Percentiles rank a stretch among this genome's conserved stretches.
phyloP scores from a whole-genome alignment of 2,797 vertebrate genomes.

The Sebastes alutus region DNA sequence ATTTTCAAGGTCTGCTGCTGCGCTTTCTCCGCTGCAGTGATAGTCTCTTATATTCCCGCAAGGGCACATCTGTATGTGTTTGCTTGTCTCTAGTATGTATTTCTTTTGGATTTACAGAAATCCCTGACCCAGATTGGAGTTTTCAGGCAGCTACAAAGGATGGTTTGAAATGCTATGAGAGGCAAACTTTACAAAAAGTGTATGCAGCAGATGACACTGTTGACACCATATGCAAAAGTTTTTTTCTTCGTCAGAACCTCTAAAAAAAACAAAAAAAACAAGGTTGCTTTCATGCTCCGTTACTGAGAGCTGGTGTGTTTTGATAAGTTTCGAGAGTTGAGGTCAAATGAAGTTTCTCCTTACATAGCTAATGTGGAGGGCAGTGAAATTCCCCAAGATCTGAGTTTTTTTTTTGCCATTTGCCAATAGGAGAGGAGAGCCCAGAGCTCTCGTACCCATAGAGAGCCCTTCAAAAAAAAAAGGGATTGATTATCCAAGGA shows the following conservation, averaged over 20 bases:
- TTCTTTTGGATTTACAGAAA: constrained; percentile 30
- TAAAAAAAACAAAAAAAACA: background rate
- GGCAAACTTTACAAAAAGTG: constrained; percentile 14
- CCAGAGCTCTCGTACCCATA: constrained; percentile 57
- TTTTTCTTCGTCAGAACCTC: constrained; percentile 16
- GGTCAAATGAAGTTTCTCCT: constrained; percentile 71
- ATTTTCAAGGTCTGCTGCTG: constrained; percentile 41
- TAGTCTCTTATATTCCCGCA: constrained; percentile 6
- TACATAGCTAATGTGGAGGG: constrained; percentile 67
- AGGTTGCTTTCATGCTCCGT: background rate
- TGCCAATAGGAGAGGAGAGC: constrained; percentile 66
- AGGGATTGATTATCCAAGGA: constrained; percentile 83
- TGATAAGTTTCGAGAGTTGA: constrained; percentile 50
- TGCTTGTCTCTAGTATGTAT: constrained; percentile 5
- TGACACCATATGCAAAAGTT: constrained; percentile 7
- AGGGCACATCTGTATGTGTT: constrained; percentile 11
- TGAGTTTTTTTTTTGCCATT: constrained; percentile 36
- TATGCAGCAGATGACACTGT: constrained; percentile 16
- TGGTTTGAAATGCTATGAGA: constrained; percentile 6
- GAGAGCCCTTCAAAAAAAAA: constrained; percentile 78
- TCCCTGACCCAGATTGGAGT: constrained; percentile 41
- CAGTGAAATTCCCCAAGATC: constrained; percentile 76
- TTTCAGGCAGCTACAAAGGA: constrained; percentile 1
- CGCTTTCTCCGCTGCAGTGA: background rate
- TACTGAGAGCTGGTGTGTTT: constrained; percentile 3